These are phyloP conservation scores for Dolichopus griseipennis DNA, from an alignment of 2,888 invertebrate species.

Conservation along the genomic window DNA sequence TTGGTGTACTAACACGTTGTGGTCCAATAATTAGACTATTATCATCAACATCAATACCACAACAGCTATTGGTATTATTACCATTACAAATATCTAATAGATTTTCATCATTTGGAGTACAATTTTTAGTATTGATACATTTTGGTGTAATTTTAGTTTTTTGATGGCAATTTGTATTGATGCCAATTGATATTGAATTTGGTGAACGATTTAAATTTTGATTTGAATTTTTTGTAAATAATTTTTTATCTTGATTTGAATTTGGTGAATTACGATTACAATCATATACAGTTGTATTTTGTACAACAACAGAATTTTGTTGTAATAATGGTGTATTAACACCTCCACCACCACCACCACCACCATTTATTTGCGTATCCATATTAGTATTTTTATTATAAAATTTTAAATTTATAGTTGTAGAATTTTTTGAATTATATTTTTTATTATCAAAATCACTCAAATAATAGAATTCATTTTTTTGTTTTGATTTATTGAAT, in stretches of 20 bases:
- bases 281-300: conserved; percentile 9
- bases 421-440: conserved; percentile 11
- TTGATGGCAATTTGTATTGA: neutral
- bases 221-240: conserved; percentile 7
- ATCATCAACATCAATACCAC: neutral
- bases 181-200: conserved; percentile 10
- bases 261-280: conserved; percentile 13
- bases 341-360: neutral
- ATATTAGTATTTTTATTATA: neutral
- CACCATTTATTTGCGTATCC: neutral
- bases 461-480: neutral
- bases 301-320: conserved; percentile 12
- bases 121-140: neutral
- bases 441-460: conserved; percentile 34
- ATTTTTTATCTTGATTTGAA: conserved; percentile 14
- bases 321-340: conserved; percentile 7
- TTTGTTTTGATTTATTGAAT: conserved; percentile 15
- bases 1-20: conserved; percentile 10
- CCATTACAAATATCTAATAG: neutral
- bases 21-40: neutral
- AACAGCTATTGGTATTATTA: neutral
- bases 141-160: neutral
- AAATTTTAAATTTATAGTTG: neutral
- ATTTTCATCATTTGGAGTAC: neutral
- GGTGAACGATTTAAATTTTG: conserved; percentile 6